Evolutionary conservation across 2,797 vertebrate genomes (phyloP).

Genomic region (Poecile montanus): DNA sequence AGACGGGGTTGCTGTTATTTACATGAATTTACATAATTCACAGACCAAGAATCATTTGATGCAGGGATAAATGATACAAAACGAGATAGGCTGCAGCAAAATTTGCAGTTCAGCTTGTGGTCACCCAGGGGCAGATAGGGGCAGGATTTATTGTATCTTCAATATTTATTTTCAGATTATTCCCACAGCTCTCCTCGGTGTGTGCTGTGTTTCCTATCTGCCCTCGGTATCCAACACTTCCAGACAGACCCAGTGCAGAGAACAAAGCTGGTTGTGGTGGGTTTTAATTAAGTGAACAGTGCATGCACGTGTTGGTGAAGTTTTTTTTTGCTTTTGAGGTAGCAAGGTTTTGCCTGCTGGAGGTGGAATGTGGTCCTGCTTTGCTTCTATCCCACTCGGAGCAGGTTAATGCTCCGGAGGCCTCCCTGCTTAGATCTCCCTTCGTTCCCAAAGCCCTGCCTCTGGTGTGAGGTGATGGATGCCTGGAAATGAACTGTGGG

Average conservation of each 20-base stretch:
- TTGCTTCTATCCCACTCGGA: conserved; percentile 43
- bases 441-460: conserved; percentile 13
- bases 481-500: conserved; percentile 64
- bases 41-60: background rate
- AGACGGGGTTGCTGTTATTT: background rate
- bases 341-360: background rate
- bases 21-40: background rate
- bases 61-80: background rate
- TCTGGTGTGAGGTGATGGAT: conserved; percentile 60
- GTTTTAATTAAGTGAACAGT: background rate
- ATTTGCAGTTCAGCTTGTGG: background rate
- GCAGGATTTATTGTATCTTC: background rate
- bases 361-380: conserved; percentile 48
- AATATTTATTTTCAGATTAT: background rate
- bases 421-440: conserved; percentile 49
- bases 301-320: background rate
- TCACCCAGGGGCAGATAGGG: background rate
- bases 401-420: conserved; percentile 37
- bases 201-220: background rate
- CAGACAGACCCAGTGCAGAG: background rate
- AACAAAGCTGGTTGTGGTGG: background rate
- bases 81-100: background rate
- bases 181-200: background rate
- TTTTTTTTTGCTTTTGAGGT: background rate
- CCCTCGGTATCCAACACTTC: background rate